Percentiles rank a stretch among this genome's conserved stretches.
Conservation (phyloP, 2,797 vertebrate species). For the Microctenopoma stevenorrisi region DNA sequence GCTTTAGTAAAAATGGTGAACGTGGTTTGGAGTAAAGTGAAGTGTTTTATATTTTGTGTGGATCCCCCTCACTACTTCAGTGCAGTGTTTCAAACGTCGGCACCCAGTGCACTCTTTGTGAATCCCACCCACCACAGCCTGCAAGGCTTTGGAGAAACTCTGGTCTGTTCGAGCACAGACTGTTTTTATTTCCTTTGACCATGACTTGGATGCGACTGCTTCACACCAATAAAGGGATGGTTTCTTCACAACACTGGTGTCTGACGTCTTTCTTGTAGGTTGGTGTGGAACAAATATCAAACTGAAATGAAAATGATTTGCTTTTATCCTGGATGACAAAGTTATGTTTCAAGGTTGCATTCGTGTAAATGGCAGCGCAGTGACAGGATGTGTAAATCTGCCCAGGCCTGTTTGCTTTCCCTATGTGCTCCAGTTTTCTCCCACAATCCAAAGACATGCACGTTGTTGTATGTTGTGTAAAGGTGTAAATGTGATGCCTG, state of each 20-base stretch:
- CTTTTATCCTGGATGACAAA: neutral
- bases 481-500: no score
- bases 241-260: constrained; percentile 70
- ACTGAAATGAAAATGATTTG: neutral
- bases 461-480: no score
- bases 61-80: constrained; percentile 37
- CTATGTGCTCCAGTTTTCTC: no score
- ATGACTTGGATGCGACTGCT: constrained; percentile 55
- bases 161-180: constrained; percentile 69
- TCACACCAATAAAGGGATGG: constrained; percentile 76
- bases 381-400: no score
- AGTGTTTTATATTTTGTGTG: constrained; percentile 51
- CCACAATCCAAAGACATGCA: no score
- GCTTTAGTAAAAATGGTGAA: constrained; percentile 64
- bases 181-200: constrained; percentile 65
- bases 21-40: constrained; percentile 64
- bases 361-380: no score
- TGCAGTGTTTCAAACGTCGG: constrained; percentile 11
- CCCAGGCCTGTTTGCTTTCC: no score
- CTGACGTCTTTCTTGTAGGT: constrained; percentile 43
- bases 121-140: constrained; percentile 18
- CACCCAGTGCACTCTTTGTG: constrained; percentile 33
- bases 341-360: no score
- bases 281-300: neutral
- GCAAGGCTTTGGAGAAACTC: constrained; percentile 42